Evolutionary conservation across 2,113 vertebrate genomes (phyloP), one percentile per base, ranked within the genome.

Genomic region (Leptobrachium ailaonicum): DNA sequence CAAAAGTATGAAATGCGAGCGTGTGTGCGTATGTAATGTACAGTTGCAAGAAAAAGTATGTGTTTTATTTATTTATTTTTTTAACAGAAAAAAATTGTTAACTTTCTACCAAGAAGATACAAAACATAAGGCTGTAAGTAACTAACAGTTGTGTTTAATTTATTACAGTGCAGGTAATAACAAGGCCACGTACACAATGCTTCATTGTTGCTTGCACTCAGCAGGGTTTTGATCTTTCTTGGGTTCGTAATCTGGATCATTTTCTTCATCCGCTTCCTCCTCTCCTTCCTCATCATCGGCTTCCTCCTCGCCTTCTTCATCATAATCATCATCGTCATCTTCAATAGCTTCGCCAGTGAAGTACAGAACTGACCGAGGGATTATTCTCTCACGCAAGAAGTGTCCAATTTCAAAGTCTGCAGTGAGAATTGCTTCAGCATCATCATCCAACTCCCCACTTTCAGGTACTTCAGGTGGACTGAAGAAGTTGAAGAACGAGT

Each of bases 121-220:
- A 98, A 97, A 98, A 95, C 96, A 95, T 97, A 98, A 98, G 97
- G 96, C 97, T 94, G 91, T 95, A 95, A 96, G 95, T 95, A 97
- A 95, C 93, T 95, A 93, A 91, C 87, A 94, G 94, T 94, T 92
- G 94, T 94, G 88, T 95, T 94, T 93, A 92, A 50, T 50, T 50
- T 50, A 96, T 95, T 95, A 96, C 96, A 96, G 95, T 96, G 96
- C 94, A 94, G 96, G 91, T 91, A 91, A 93, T 97, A 94, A 95
- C 92, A 92, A 93, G 93, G 94, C 92, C 92, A 94, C 91, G 88
- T 85, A 87, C 88, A 90, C 90, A 89, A 89, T 86, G 88, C 90
- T 94, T 99, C 96, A 98, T 94, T 99, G 97, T 88, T 98, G 96
- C 91, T 97, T 98, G 93, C 97, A 98, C 91, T 99, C 97, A 87